These are phyloP conservation scores for Heptranchias perlo DNA, from an alignment of 2,113 vertebrate species.

Conservation along the genomic window DNA sequence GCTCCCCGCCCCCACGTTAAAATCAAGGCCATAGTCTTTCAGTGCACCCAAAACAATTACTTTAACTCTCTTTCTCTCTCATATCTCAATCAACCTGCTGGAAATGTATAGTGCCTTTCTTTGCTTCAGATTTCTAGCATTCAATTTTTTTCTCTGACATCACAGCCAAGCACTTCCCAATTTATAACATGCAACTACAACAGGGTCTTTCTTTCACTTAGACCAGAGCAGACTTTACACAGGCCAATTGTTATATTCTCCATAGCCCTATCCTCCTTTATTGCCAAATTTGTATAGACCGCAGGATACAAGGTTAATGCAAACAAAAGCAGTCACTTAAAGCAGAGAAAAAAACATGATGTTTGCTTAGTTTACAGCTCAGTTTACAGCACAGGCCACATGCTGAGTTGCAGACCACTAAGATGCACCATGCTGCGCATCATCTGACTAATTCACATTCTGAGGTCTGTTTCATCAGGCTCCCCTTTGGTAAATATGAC, in stretches of 20 bases:
- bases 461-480: conserved; percentile 11
- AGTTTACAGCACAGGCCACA: neutral
- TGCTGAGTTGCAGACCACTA: neutral
- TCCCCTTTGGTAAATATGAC: neutral
- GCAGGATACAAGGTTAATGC: neutral
- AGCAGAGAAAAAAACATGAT: no score
- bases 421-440: neutral
- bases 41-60: neutral
- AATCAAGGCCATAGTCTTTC: neutral
- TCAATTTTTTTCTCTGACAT: neutral
- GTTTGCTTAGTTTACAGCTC: neutral
- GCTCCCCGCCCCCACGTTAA: neutral
- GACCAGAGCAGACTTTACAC: neutral
- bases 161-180: neutral
- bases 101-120: neutral
- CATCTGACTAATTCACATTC: neutral
- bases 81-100: neutral
- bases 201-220: neutral
- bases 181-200: neutral
- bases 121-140: neutral
- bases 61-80: neutral
- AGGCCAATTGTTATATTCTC: neutral
- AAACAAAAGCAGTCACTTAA: neutral
- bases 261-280: neutral
- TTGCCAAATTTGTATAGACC: neutral